Evolutionary conservation across 1,140 invertebrate species (phyloP), one percentile per base, ranked within the genome.

Genomic region (Pseudomyrmex cubaensis): DNA sequence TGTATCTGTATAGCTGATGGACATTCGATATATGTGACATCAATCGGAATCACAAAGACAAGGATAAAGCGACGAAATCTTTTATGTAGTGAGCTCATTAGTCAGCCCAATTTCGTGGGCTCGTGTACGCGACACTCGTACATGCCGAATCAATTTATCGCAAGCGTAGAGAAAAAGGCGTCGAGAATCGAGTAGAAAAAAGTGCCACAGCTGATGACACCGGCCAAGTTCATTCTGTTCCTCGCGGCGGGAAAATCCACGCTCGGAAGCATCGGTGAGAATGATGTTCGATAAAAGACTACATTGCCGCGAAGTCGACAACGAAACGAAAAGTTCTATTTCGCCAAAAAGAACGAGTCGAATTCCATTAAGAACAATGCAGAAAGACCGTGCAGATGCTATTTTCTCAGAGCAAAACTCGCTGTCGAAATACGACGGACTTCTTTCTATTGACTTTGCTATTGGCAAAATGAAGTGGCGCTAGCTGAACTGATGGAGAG

Each of bases 331-430:
- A 25, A n/a, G 78, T 57, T 63, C 35, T 20, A 12, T 61, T 44
- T 48, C 25, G 48, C 44, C 48, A 22, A 48, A 20, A 48, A 20
- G 25, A 75, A 75, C 44, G 69, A 78, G 69, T 72, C 56, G 69
- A 84, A 87, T 87, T 87, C 85, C 57, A 87, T 87, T 87, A 87
- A 61, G 22, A 44, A 87, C 48, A 50, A 50, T 64, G 59, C 86
- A 87, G 61, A 70, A 80, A 67, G 52, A 72, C 61, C 62, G 35
- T 35, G 66, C 56, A 78, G 76, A 87, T 84, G 83, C 86, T 87
- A 87, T 87, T 87, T 87, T 74, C 85, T 69, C 64, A 62, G 56
- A 52, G 56, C 15, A 25, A 15, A 72, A 72, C 22, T 80, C 54
- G 54, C 64, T 61, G 66, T 35, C 76, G 66, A 80, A 80, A 70